phyloP scores from a whole-genome alignment of 2,888 invertebrate genomes.

The Dasysyrphus albostriatus region DNA sequence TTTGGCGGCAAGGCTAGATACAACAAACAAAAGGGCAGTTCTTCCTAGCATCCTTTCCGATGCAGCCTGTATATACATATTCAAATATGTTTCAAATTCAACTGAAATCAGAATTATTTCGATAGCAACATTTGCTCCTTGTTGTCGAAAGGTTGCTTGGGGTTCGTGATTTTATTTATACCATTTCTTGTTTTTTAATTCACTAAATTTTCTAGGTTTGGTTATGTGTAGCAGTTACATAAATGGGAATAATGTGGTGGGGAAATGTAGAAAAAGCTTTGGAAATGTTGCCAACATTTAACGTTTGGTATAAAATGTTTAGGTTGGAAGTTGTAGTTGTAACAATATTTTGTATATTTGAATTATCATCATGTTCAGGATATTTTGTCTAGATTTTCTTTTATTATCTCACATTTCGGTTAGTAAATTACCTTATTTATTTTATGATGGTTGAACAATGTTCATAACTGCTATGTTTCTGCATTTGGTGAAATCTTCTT shows the following conservation, averaged over 20 bases:
- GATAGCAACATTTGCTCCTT: background rate
- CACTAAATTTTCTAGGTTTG: background rate
- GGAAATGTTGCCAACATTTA: background rate
- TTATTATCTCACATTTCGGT: too few species aligned
- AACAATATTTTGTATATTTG: background rate
- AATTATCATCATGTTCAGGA: background rate
- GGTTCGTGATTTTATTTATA: background rate
- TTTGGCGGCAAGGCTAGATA: background rate
- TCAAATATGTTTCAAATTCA: background rate
- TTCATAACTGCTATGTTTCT: too few species aligned
- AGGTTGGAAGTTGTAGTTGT: background rate
- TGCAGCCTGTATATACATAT: too few species aligned
- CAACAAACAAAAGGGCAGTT: too few species aligned
- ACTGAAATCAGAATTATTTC: background rate
- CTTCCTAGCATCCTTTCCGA: too few species aligned
- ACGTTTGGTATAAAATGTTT: background rate
- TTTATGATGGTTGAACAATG: too few species aligned
- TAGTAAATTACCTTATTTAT: too few species aligned
- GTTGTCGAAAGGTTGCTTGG: background rate
- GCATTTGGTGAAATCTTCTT: too few species aligned
- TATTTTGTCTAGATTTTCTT: too few species aligned
- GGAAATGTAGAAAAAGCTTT: constrained; percentile 10
- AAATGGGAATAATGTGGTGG: background rate
- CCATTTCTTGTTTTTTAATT: background rate
- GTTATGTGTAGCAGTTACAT: background rate